A percentile compares a stretch with the other conserved stretches of the same genome.
Conservation (phyloP, 1,140 invertebrate species). For the Drosophila dunni region DNA sequence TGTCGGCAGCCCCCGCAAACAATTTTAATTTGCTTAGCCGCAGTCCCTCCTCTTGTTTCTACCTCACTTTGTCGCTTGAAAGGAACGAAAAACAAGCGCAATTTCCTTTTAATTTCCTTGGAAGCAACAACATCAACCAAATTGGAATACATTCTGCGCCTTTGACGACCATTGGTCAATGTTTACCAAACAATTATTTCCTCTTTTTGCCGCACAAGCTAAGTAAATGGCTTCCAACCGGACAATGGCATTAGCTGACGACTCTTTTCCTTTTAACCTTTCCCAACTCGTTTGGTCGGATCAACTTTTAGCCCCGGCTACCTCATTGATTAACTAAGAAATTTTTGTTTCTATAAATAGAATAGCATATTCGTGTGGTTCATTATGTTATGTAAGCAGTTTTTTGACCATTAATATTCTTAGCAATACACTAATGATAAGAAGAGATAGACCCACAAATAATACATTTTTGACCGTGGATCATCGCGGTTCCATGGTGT, state of each 20-base stretch:
- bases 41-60: slow-evolving; percentile 34
- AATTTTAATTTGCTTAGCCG: slow-evolving; percentile 54
- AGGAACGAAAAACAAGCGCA: slow-evolving; percentile 65
- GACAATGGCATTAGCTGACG: slow-evolving; percentile 26
- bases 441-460: slow-evolving; percentile 1
- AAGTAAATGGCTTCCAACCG: slow-evolving; percentile 59
- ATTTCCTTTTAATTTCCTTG: slow-evolving; percentile 80
- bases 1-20: slow-evolving; percentile 54
- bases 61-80: background rate
- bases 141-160: slow-evolving; percentile 44
- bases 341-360: slow-evolving; percentile 3
- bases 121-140: slow-evolving; percentile 32
- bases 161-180: slow-evolving; percentile 65
- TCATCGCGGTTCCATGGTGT: slow-evolving; percentile 90
- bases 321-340: slow-evolving; percentile 9
- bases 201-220: slow-evolving; percentile 70
- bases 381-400: slow-evolving; percentile 1
- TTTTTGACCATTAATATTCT: slow-evolving; percentile 2
- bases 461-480: background rate
- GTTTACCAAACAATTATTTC: slow-evolving; percentile 79
- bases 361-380: slow-evolving; percentile 4
- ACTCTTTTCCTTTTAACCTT: slow-evolving; percentile 5
- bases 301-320: background rate
- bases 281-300: slow-evolving; percentile 8
- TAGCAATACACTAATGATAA: background rate